Evolutionary conservation across 2,888 invertebrate species (phyloP).

Genomic region (Catocala sponsa): DNA sequence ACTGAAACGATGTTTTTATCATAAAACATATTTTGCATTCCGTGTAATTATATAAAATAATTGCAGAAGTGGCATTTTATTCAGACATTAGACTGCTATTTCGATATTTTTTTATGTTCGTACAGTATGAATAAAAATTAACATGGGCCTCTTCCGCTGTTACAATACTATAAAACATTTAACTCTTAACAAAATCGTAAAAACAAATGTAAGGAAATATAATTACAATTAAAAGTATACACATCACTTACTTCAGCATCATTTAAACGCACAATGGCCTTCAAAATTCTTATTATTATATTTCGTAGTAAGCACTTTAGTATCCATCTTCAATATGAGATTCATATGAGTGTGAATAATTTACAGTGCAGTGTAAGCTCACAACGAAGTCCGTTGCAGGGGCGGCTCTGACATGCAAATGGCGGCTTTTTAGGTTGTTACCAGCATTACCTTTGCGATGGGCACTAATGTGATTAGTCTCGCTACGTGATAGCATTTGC

Average conservation of each 20-base stretch:
- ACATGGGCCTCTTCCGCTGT: too few relatives aligned
- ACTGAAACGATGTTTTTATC: too few relatives aligned
- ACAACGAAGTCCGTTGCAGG: constrained; percentile 36
- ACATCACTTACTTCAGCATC: background rate
- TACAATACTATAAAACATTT: too few relatives aligned
- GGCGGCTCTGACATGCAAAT: constrained; percentile 65
- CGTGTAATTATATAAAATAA: too few relatives aligned
- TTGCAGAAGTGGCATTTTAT: too few relatives aligned
- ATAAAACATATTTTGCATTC: too few relatives aligned
- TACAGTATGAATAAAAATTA: too few relatives aligned
- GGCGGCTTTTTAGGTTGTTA: constrained; percentile 73
- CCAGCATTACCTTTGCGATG: constrained; percentile 73
- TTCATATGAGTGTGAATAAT: constrained; percentile 61
- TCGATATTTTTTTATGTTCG: too few relatives aligned
- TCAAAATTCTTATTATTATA: constrained; percentile 42
- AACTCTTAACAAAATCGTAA: background rate
- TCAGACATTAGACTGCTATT: too few relatives aligned
- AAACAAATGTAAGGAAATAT: background rate
- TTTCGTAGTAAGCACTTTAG: constrained; percentile 40
- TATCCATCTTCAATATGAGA: constrained; percentile 51
- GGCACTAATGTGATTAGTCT: constrained; percentile 81
- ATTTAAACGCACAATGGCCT: background rate
- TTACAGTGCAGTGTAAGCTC: constrained; percentile 49
- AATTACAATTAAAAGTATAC: too few relatives aligned
- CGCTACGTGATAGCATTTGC: constrained; percentile 70